Percentiles rank a stretch among this genome's conserved stretches.
These are phyloP conservation scores for Corythornis madagascariensis DNA, from an alignment of 2,113 vertebrate species.

Conservation along the genomic window DNA sequence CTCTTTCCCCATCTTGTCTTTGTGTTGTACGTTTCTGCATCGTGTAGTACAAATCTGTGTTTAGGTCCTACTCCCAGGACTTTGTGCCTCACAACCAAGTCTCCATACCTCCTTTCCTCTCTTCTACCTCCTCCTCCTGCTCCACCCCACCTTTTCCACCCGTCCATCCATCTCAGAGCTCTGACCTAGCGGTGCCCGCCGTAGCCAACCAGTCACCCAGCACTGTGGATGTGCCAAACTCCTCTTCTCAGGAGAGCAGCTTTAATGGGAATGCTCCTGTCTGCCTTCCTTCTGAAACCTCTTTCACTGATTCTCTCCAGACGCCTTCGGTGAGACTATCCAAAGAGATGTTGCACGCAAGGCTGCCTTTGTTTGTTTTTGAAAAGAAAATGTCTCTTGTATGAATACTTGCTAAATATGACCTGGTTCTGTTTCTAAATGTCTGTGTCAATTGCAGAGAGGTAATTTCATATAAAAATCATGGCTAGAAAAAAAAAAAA, in stretches of 20 bases:
- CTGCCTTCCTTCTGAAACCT: conserved; percentile 92
- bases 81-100: conserved; percentile 80
- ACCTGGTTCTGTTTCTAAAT: neutral
- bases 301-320: conserved; percentile 92
- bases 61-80: conserved; percentile 87
- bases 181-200: conserved; percentile 81
- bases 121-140: conserved; percentile 82
- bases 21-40: conserved; percentile 5
- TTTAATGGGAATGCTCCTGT: conserved; percentile 85
- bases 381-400: neutral
- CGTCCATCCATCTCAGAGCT: conserved; percentile 81
- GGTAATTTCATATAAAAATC: neutral
- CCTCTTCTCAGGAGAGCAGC: conserved; percentile 86
- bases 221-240: conserved; percentile 84
- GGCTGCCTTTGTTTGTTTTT: neutral
- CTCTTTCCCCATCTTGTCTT: conserved; percentile 43
- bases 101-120: conserved; percentile 80
- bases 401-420: neutral
- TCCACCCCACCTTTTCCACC: conserved; percentile 80
- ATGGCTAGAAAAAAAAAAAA: neutral
- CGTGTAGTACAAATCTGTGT: conserved; percentile 82
- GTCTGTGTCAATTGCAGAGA: neutral
- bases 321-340: conserved; percentile 89
- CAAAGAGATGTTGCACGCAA: neutral
- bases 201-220: conserved; percentile 81